Base-by-base conservation (phyloP, 2,888 invertebrate genomes). In the Sylvicola fuscatus region DNA sequence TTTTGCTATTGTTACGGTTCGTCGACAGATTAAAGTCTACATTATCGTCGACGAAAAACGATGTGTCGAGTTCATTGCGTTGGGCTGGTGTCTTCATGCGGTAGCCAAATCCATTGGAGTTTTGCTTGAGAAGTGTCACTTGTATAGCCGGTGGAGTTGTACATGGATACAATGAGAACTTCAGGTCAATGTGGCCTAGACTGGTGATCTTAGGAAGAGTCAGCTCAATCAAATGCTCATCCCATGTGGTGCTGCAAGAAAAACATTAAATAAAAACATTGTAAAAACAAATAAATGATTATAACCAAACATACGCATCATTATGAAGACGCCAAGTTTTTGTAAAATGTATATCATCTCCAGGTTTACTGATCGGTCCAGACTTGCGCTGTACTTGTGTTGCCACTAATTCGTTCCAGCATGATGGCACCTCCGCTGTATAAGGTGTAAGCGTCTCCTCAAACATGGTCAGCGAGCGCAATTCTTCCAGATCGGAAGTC, bases 371-470 rank as follows among this genome's bases (percentile, higher is more conserved):
- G 50, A 76, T 74, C 49, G 86, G 87, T 2, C 89, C 84, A 53
- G 89, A 83, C 27, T 84, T 72, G 13, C 90, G 65, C 46, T 89
- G 86, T 38, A 87, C 72, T 51, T 89, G 87, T 4, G 87, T 86
- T 42, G 89, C 89, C 45, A 89, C 84, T 47, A 90, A 68, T 54
- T 90, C 89, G 43, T 78, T 81, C 92, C 92, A 92, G 56, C 89
- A 90, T 3, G 86, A 78, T 1, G 90, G 87, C 3, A 89, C 86
- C 12, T 86, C 87, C 1, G 87, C 86, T 36, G 81, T 75, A 53
- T 84, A 90, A 1, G 71, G 47, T 1, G 56, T 55, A 6, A 56
- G 41, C 41, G 50, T 54, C 32, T 70, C 69, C 42, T 83, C 82
- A 48, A 82, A 82, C 41, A 75, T 71, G 2, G 81, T 83, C 37